Conservation (phyloP, 2,113 vertebrate species). For the Pluvianellus socialis region DNA sequence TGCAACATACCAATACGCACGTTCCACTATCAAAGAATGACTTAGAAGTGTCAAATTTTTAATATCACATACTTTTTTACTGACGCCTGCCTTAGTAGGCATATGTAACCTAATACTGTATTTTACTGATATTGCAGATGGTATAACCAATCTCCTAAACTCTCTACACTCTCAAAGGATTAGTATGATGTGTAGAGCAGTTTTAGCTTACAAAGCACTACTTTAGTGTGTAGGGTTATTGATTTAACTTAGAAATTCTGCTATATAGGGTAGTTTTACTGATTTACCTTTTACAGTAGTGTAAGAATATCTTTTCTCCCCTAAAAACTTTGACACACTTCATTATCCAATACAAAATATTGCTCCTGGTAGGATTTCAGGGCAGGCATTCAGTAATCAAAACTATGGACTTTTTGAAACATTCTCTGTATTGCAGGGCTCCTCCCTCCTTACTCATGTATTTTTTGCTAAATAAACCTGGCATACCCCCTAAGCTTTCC, state of each 20-base stretch:
- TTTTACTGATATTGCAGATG: constrained; percentile 62
- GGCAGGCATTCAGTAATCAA: constrained; percentile 1
- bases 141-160: constrained; percentile 56
- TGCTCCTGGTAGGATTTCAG: background rate
- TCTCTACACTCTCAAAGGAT: constrained; percentile 53
- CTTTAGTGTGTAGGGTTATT: constrained; percentile 52
- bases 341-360: constrained; percentile 36
- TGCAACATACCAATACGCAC: background rate
- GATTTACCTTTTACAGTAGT: constrained; percentile 50
- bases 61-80: constrained; percentile 39
- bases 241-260: constrained; percentile 68
- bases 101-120: constrained; percentile 49
- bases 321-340: constrained; percentile 32
- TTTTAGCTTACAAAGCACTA: constrained; percentile 70
- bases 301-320: constrained; percentile 36
- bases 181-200: constrained; percentile 50
- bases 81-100: background rate
- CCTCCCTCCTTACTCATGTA: background rate
- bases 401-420: background rate
- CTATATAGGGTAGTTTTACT: constrained; percentile 54
- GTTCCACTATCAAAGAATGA: background rate
- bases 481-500: background rate
- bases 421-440: background rate
- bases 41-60: constrained; percentile 40
- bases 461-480: background rate